Percentiles rank a stretch among this genome's conserved stretches.
These are phyloP conservation scores for Sebastiscus tertius DNA, from an alignment of 2,797 vertebrate species.

Conservation along the genomic window DNA sequence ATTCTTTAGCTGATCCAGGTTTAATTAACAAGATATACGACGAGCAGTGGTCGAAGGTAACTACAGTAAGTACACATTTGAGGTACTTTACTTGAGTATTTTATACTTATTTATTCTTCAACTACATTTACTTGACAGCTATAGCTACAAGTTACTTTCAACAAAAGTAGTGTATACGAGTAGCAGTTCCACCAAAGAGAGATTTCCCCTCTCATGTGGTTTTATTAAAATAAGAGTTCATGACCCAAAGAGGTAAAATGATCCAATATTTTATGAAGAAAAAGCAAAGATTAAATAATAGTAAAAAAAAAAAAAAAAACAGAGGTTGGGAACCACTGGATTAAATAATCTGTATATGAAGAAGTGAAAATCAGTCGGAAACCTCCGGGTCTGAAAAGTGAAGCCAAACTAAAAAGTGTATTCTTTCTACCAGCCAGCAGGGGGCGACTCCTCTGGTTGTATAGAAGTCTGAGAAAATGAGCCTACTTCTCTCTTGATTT, in stretches of 20 bases:
- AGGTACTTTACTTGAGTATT: not conserved
- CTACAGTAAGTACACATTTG: not conserved
- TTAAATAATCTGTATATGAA: not conserved
- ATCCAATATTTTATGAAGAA: not conserved
- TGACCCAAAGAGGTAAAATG: not conserved
- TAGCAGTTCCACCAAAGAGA: no score
- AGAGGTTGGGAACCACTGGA: not conserved
- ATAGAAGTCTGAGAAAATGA: no score
- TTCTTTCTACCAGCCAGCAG: no score
- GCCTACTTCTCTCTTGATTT: no score
- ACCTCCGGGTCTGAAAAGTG: no score
- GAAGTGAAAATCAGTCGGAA: no score
- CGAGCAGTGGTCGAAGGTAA: not conserved
- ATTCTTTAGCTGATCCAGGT: not conserved
- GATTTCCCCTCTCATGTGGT: not conserved
- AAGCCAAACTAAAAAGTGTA: no score
- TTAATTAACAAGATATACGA: not conserved
- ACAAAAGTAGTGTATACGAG: not conserved
- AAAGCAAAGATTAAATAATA: not conserved
- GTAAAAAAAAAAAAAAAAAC: not conserved
- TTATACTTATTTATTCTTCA: not conserved
- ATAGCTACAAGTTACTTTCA: not conserved
- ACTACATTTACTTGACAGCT: not conserved
- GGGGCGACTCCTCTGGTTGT: no score
- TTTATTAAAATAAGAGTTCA: not conserved